Evolutionary conservation across 2,797 vertebrate genomes (phyloP), one percentile per base, ranked within the genome.

Genomic region (Paedocypris micromegethes): DNA sequence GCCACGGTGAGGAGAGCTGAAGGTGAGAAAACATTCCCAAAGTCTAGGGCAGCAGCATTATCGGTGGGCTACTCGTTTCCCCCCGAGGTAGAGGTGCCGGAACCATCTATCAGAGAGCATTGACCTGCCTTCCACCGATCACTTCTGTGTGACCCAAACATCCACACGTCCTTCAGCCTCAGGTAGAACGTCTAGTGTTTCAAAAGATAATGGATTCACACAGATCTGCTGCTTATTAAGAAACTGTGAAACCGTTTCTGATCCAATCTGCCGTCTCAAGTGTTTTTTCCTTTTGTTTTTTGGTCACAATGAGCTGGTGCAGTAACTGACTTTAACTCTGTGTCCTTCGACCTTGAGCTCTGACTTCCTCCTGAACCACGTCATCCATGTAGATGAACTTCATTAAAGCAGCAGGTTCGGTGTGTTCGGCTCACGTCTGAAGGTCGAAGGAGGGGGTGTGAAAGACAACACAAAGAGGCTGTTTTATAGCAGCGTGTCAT

Each of bases 371-470:
- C 85, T 86, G 84, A 90, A 90, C 86, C 89, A 87, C 91, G 91
- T 91, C 88, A 91, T 89, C 90, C 89, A 88, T 90, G 86, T 90
- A 91, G 90, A 90, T 90, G 88, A 89, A 89, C 88, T 86, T 88
- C 92, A 92, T 93, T 90, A 92, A 91, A 86, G 84, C 87, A 83
- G 85, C 78, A 83, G 83, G 85, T 88, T 85, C 90, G 83, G 73
- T 86, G 85, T 90, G 87, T 90, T 90, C 88, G 85, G 81, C 87
- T 87, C 53, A 37, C 23, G 9, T 79, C 83, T 82, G 83, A 90
- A 92, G 88, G 90, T 91, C 89, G 86, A 82, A 78, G 73, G 83
- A 85, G 87, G 84, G 73, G 57, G 77, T 74, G 77, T 54, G 46
- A 74, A 68, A 57, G 58, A 64, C 60, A 55, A 6, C 64, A 59